Evolutionary conservation across 2,888 invertebrate genomes (phyloP), one percentile per base, ranked within the genome.

Genomic region (Brenthis ino): DNA sequence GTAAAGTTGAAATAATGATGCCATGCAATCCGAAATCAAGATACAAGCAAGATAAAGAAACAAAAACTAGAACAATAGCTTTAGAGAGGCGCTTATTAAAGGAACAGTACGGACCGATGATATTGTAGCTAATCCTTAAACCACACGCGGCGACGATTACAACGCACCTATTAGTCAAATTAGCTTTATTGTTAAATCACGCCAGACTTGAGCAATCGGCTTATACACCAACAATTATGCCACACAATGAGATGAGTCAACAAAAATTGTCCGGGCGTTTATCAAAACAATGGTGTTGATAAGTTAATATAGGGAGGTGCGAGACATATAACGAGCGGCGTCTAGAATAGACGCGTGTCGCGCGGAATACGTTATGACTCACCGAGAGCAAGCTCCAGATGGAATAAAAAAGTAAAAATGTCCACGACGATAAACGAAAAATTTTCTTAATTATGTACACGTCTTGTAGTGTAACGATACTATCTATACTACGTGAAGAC

Each of bases 281-380:
- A 93, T 92, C 90, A 91, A 93, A 92, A 93, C 93, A 93, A 93
- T 93, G 88, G 91, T 91, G 89, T 89, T 91, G 92, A 93, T 93
- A 93, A 92, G 90, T 92, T 93, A 89, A 93, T 93, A 90, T 88
- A 90, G 85, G 84, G 79, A 87, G 85, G 87, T 83, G 88, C 85
- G 85, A 78, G 81, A 85, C 79, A 82, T 80, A 86, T 89, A 89
- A 90, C 90, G 89, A 91, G 89, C 87, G 79, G 78, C 76, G 84
- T 82, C 78, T 82, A 82, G 86, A 84, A 86, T 85, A 87, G 87
- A 84, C 84, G 83, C 83, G 85, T 79, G 72, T 65, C 73, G 81
- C 80, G 80, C 79, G 77, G 89, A 88, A 90, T 91, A 88, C 82
- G 82, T 88, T 84, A 89, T 85, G 76, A 90, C 79, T 65, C 77